phyloP scores from a whole-genome alignment of 2,113 vertebrate genomes.

The Siniperca knerii region DNA sequence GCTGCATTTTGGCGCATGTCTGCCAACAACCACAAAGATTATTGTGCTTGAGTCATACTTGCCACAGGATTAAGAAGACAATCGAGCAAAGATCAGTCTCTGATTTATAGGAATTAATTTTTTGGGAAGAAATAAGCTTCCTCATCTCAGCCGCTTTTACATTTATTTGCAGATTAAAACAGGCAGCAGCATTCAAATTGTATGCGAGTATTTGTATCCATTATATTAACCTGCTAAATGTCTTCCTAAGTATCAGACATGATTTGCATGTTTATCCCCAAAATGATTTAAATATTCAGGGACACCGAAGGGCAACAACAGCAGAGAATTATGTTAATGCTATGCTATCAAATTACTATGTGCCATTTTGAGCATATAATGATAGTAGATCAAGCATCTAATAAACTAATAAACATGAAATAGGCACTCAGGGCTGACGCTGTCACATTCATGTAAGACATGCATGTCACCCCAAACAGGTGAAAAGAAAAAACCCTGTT shows the following conservation, averaged over 20 bases:
- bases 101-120: slow-evolving; percentile 12
- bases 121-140: background rate
- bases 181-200: background rate
- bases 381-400: slow-evolving; percentile 20
- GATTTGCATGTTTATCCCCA: slow-evolving; percentile 36
- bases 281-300: slow-evolving; percentile 21
- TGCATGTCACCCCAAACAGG: background rate
- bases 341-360: slow-evolving; percentile 25
- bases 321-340: slow-evolving; percentile 26
- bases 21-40: background rate
- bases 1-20: background rate
- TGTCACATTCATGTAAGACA: background rate
- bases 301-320: slow-evolving; percentile 24
- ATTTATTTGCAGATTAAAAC: slow-evolving; percentile 32
- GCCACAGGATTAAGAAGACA: slow-evolving; percentile 12
- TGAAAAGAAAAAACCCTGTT: background rate
- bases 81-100: background rate
- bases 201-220: slow-evolving; percentile 6
- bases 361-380: slow-evolving; percentile 17
- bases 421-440: background rate
- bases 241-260: background rate
- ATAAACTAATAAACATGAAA: slow-evolving; percentile 26
- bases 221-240: slow-evolving; percentile 5
- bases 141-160: slow-evolving; percentile 5
- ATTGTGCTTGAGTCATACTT: background rate